Conservation (phyloP, 2,888 invertebrate genomes). For the Brassicogethes aeneus region DNA sequence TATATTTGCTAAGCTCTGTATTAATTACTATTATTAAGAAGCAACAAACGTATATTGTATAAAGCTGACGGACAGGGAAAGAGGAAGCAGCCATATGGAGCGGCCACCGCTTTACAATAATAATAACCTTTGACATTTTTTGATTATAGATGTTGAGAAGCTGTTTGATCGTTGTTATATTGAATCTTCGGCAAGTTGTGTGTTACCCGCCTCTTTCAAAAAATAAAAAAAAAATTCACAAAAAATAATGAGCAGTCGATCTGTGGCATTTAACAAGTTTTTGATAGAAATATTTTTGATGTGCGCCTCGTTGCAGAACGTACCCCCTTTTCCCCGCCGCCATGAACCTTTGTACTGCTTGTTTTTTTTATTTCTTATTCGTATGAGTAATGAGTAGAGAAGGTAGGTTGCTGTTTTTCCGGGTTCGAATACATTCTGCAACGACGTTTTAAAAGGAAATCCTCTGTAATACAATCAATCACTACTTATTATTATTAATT, state of each 20-base stretch:
- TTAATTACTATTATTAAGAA: slow-evolving; percentile 7
- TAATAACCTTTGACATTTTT: slow-evolving; percentile 20
- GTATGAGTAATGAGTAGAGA: no score
- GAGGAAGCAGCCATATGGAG: slow-evolving; percentile 18
- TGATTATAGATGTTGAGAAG: slow-evolving; percentile 35
- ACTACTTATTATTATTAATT: slow-evolving; percentile 9
- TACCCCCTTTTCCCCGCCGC: no score
- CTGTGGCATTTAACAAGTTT: slow-evolving; percentile 38
- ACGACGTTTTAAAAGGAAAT: slow-evolving; percentile 20
- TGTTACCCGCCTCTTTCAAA: slow-evolving; percentile 35
- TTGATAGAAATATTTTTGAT: slow-evolving; percentile 38
- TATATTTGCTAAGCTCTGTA: slow-evolving; percentile 34
- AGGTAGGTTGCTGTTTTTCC: no score
- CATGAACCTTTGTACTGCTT: no score
- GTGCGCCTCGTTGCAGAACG: slow-evolving; percentile 21
- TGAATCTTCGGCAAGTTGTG: slow-evolving; percentile 27
- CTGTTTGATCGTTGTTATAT: slow-evolving; percentile 29
- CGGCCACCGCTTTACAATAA: slow-evolving; percentile 25
- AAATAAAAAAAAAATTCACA: no score
- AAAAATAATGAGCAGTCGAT: slow-evolving; percentile 34
- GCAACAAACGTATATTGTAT: no score
- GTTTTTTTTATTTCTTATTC: no score
- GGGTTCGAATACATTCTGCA: slow-evolving; percentile 19
- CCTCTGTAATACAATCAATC: slow-evolving; percentile 32
- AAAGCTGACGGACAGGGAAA: no score